Base-by-base conservation (phyloP, 2,888 invertebrate genomes). In the Sinotaia quadrata region DNA sequence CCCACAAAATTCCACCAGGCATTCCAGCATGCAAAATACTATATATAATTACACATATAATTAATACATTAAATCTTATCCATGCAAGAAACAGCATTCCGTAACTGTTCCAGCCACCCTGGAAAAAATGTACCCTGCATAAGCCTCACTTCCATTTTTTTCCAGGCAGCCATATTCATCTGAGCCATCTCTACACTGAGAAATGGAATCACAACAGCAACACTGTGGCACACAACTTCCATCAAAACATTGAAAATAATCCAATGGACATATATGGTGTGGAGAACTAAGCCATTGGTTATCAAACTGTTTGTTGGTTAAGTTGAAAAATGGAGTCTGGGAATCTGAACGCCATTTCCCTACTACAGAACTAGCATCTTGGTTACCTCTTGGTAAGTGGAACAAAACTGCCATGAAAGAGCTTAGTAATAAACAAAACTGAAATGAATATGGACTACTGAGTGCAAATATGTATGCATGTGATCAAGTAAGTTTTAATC, bases 221-320 rank as follows among this genome's bases (percentile, higher is more conserved):
- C 57, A 68, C 12, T 58, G 24, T 7, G 68, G 68, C 29, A 68
- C 61, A 49, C 68, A 68, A n/a, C 29, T 63, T n/a, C 68, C 68
- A 49, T 68, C 68, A 29, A 58, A 49, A 41, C 68, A 68, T 18
- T n/a, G 56, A n/a, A 68, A 68, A 29, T 57, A 62, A n/a, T 68
- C 49, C 10, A 18, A 21, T 10, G 21, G 15, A 36, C 68, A 68
- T 18, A 2, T 4, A 24, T 63, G 49, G n/a, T 34, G n/a, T 4
- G 60, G 33, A 4, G 49, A 49, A 18, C 51, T 33, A 34, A 36
- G 4, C 61, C 51, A 51, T 18, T 8, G 7, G n/a, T 29, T 24
- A 24, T 60, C 60, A 15, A 21, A 12, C 3, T n/a, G n/a, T n/a
- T 27, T 27, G 33, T 61, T 61, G 15, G 49, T 12, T 18, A 61